Conservation (phyloP, 2,797 vertebrate genomes). For the Bryconaethiops microstoma region DNA sequence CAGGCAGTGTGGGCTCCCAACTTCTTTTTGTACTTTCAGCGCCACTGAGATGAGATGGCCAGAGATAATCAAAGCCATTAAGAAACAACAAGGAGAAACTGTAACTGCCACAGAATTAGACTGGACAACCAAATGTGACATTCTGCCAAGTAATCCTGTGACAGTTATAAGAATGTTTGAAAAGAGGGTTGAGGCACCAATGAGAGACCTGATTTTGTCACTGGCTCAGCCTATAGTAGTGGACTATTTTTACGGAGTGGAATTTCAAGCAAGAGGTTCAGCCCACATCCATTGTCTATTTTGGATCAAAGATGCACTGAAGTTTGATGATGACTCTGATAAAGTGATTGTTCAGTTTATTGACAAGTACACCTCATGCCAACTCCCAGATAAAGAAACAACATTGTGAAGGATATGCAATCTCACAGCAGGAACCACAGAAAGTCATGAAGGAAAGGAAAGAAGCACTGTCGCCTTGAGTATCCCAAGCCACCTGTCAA, state of each 20-base stretch:
- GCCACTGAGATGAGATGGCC: conserved; percentile 53
- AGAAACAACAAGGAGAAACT: conserved; percentile 27
- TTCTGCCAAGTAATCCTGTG: neutral
- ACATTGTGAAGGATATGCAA: neutral
- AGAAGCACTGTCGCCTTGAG: too few relatives aligned
- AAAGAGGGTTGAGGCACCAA: conserved; percentile 1
- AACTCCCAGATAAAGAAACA: neutral
- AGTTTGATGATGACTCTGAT: too few relatives aligned
- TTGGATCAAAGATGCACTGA: too few relatives aligned
- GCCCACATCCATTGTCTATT: too few relatives aligned
- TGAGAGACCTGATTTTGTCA: conserved; percentile 4
- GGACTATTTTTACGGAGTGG: neutral
- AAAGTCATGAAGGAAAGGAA: neutral
- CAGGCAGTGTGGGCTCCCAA: conserved; percentile 35
- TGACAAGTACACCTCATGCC: neutral
- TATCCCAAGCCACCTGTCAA: neutral
- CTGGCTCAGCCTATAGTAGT: neutral
- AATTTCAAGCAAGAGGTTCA: neutral
- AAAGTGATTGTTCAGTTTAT: too few relatives aligned
- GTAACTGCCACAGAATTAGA: conserved; percentile 9
- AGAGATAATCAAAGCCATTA: conserved; percentile 10
- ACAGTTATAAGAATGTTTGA: conserved; percentile 2
- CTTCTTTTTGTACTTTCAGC: conserved; percentile 18
- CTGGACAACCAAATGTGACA: too few relatives aligned
- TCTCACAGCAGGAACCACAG: neutral